A percentile compares a stretch with the other conserved stretches of the same genome.
These are phyloP conservation scores for Apamea crenata DNA, from an alignment of 2,888 invertebrate species.

Conservation along the genomic window DNA sequence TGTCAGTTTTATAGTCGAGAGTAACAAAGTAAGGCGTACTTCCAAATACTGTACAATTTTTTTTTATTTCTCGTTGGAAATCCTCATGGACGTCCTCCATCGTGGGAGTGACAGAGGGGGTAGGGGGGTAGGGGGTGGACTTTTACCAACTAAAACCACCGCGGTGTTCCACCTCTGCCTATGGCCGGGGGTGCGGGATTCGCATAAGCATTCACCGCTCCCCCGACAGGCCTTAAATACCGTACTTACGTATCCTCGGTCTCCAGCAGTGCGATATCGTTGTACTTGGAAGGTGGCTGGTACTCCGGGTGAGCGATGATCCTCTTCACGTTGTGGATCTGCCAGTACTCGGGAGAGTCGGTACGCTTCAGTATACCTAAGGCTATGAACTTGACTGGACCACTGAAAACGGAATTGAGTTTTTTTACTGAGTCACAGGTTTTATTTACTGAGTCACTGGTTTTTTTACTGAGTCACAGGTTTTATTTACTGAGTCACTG, in stretches of 20 bases:
- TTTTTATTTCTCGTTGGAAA: no score
- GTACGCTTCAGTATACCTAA: slow-evolving; percentile 62
- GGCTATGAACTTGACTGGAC: slow-evolving; percentile 39
- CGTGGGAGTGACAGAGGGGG: no score
- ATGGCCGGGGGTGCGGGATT: no score
- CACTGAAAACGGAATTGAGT: slow-evolving; percentile 61
- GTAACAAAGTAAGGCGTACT: neutral
- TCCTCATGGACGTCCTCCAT: no score
- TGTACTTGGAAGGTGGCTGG: slow-evolving; percentile 59
- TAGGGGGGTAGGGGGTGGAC: no score
- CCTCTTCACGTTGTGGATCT: slow-evolving; percentile 43
- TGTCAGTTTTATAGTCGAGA: neutral
- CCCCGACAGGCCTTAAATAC: no score
- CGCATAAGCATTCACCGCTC: no score
- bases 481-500: no score
- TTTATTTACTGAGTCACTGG: no score
- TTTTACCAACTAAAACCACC: no score
- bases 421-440: no score
- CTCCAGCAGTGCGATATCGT: slow-evolving; percentile 66
- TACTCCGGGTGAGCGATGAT: slow-evolving; percentile 62
- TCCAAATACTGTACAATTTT: neutral
- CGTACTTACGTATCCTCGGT: slow-evolving; percentile 36
- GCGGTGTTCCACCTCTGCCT: no score
- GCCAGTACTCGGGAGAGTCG: slow-evolving; percentile 57
- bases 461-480: neutral